Evolutionary conservation across 2,797 vertebrate genomes (phyloP), one percentile per base, ranked within the genome.

Genomic region (Spinus pinus): DNA sequence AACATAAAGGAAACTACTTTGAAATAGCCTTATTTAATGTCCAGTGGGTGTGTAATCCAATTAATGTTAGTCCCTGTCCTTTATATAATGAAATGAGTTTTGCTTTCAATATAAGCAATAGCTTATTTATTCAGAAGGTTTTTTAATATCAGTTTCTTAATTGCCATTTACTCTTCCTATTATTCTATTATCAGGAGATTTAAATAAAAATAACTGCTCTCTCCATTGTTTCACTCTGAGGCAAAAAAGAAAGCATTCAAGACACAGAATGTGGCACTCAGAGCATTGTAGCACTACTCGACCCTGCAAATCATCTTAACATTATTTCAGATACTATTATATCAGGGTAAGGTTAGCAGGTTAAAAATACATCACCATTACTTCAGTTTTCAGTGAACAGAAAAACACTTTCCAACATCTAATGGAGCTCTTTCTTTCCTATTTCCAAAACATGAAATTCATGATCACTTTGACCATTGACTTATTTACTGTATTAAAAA

Each of bases 261-360:
- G 69, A 75, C 50, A 71, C 14, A 83, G 37, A 94, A 78, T 57
- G 22, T 47, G 66, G 16, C 14, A 56, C 33, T 65, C 33, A 27
- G 37, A 93, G 49, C 37, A 54, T 67, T 54, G 70, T 41, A 83
- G 65, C 42, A 82, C 71, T 85, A 49, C 61, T 86, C 94, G 94
- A 93, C 60, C 28, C n/a, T 71, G 21, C 23, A 80, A 90, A 90
- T 91, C 94, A 60, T 82, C 60, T 92, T 56, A 73, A 3, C 28
- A 73, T 84, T 94, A 77, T 93, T 95, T 93, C 87, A 79, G 61
- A 71, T 53, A 51, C 39, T 39, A 44, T 83, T 79, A 65, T 67
- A 86, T 90, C 39, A 81, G 9, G 4, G 7, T 74, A 67, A 75
- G 62, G 57, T 74, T 67, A 72, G 6, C 39, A 94, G 72, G 82